Evolutionary conservation across 1,140 invertebrate genomes (phyloP).

Genomic region (Asobara japonica): DNA sequence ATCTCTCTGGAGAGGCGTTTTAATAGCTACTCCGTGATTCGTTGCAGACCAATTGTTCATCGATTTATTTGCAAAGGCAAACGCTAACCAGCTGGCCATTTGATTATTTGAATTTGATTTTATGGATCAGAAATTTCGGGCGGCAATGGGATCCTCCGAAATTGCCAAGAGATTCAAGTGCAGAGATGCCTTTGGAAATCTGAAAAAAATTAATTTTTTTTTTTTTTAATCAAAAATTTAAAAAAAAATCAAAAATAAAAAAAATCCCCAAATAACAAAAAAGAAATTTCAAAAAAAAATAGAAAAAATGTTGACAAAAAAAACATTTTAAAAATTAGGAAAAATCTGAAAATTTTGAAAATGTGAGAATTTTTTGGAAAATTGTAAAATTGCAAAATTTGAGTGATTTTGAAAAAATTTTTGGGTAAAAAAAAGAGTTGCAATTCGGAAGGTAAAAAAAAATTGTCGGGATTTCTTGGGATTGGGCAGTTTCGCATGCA

Average conservation of each 20-base stretch:
- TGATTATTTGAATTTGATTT: no score
- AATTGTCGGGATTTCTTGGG: background rate
- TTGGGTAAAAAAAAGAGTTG: no score
- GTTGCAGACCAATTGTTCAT: background rate
- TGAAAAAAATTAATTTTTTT: no score
- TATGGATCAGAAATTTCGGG: no score
- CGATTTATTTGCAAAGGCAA: background rate
- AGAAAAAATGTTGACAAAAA: background rate
- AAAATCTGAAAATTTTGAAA: background rate
- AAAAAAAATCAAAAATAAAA: no score
- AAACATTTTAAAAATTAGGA: background rate
- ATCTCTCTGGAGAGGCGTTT: no score
- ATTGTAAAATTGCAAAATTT: background rate
- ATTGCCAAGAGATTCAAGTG: no score
- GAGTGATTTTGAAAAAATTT: background rate
- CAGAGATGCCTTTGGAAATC: no score
- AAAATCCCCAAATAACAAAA: no score
- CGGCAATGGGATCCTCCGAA: no score
- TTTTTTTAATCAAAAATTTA: no score
- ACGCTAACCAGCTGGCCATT: background rate
- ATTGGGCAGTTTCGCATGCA: background rate
- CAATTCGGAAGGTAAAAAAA: no score
- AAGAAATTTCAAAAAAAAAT: background rate
- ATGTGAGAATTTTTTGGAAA: background rate
- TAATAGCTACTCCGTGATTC: background rate